Percentiles rank a stretch among this genome's conserved stretches.
These are phyloP conservation scores for Brachyptera putata DNA, from an alignment of 2,888 invertebrate genomes.

Conservation along the genomic window DNA sequence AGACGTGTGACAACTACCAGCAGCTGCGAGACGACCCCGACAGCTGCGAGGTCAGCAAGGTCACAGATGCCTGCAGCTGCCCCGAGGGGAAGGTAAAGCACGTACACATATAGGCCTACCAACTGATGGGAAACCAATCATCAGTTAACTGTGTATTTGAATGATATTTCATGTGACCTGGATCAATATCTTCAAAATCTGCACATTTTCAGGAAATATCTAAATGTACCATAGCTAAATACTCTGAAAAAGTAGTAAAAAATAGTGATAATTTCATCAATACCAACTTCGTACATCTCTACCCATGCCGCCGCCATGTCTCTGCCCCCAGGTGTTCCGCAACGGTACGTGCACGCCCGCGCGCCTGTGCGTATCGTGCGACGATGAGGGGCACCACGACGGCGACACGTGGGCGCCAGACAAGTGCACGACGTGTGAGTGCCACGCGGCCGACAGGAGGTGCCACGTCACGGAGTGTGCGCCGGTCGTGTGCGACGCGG, in stretches of 20 bases:
- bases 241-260: no score
- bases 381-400: conserved; percentile 62
- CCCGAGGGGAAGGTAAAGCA: conserved; percentile 60
- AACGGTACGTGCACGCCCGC: conserved; percentile 68
- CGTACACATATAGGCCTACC: no score
- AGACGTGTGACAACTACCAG: conserved; percentile 61
- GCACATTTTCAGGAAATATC: no score
- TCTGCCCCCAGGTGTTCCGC: conserved; percentile 62
- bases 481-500: conserved; percentile 57
- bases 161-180: no score
- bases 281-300: no score
- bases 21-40: conserved; percentile 44
- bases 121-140: no score
- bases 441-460: conserved; percentile 52
- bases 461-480: conserved; percentile 61
- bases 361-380: conserved; percentile 66
- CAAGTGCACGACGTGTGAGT: conserved; percentile 69
- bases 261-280: no score
- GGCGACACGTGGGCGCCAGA: conserved; percentile 67
- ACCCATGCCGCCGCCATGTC: no score
- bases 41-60: conserved; percentile 48
- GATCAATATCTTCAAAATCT: no score
- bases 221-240: no score
- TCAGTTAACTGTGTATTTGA: no score
- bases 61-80: conserved; percentile 80